Evolutionary conservation across 2,797 vertebrate genomes (phyloP), one percentile per base, ranked within the genome.

Genomic region (Rallus crepitans): DNA sequence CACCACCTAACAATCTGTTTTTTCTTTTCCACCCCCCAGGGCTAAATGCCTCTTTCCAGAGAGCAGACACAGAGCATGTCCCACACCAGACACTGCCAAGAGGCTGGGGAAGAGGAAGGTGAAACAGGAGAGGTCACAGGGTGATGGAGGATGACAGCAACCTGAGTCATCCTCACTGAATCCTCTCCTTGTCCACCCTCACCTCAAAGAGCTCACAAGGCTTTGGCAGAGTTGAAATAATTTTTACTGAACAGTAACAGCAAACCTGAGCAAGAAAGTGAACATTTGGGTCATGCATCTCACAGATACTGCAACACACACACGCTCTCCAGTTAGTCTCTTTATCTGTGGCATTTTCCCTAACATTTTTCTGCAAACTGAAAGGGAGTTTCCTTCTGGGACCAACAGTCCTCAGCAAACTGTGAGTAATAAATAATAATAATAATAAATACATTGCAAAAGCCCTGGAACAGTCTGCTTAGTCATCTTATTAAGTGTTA

Each of bases 401-500:
- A 89, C 75, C 52, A 82, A 79, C 48, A 93, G 70, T 82, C 73
- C 73, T 82, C 81, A 93, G 88, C 73, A 92, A 94, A 82, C 57
- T 85, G 69, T 77, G 64, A 90, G 81, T 79, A 97, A 96, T 90
- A 95, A 96, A 96, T 94, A 96, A 92, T 66, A 84, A 94, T 69
- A 93, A 94, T 69, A 93, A 90, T 53, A 96, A 95, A 95, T 92
- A 93, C 64, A 89, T 83, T 75, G 72, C 75, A 73, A 87, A 90
- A 87, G 71, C 68, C 68, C 77, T 37, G 53, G 25, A 96, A 86
- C 81, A 89, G 81, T 68, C 70, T 96, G 81, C 82, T 94, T 95
- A 96, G 94, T 96, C 95, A 96, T 92, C 92, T 90, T 96, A 93
- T 93, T 80, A 95, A 95, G 84, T 72, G 93, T 87, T 85, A 93